These are phyloP conservation scores for Karalla daura DNA, from an alignment of 2,797 vertebrate species.

Conservation along the genomic window DNA sequence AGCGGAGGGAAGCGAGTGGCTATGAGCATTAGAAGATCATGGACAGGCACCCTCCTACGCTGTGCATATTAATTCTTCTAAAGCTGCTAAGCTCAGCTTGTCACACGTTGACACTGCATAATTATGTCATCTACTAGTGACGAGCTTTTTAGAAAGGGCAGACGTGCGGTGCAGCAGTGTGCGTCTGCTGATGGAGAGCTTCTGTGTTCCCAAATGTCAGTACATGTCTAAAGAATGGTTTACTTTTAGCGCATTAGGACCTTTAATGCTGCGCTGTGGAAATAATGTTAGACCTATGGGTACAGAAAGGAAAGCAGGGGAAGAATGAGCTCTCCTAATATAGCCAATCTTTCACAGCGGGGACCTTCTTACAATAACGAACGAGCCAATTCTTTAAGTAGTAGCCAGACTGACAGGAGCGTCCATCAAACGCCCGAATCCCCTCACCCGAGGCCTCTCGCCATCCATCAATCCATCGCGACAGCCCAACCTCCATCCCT, in stretches of 20 bases:
- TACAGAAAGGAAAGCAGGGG: neutral
- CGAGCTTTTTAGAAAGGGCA: slow-evolving; percentile 67
- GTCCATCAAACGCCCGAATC: slow-evolving; percentile 69
- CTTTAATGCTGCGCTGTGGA: slow-evolving; percentile 28
- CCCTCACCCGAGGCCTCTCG: slow-evolving; percentile 60
- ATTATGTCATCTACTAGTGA: slow-evolving; percentile 76
- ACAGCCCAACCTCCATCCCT: slow-evolving; percentile 52
- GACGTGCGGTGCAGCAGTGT: slow-evolving; percentile 10
- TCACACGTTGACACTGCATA: slow-evolving; percentile 75
- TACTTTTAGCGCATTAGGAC: slow-evolving; percentile 33
- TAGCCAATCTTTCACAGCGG: neutral
- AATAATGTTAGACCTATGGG: slow-evolving; percentile 19
- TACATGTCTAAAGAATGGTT: slow-evolving; percentile 39
- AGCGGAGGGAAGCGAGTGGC: slow-evolving; percentile 50
- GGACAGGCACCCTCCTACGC: slow-evolving; percentile 61
- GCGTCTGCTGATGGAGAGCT: slow-evolving; percentile 32
- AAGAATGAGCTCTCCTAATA: slow-evolving; percentile 24
- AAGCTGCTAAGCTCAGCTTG: slow-evolving; percentile 68
- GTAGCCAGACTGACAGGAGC: slow-evolving; percentile 62
- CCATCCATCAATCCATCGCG: slow-evolving; percentile 70
- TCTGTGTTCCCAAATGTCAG: slow-evolving; percentile 49
- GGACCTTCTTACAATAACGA: slow-evolving; percentile 51
- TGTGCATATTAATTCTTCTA: slow-evolving; percentile 76
- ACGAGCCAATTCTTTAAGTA: slow-evolving; percentile 67
- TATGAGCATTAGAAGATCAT: slow-evolving; percentile 66